Evolutionary conservation across 2,888 invertebrate species (phyloP), one percentile per base, ranked within the genome.

Genomic region (Beris morrisii): DNA sequence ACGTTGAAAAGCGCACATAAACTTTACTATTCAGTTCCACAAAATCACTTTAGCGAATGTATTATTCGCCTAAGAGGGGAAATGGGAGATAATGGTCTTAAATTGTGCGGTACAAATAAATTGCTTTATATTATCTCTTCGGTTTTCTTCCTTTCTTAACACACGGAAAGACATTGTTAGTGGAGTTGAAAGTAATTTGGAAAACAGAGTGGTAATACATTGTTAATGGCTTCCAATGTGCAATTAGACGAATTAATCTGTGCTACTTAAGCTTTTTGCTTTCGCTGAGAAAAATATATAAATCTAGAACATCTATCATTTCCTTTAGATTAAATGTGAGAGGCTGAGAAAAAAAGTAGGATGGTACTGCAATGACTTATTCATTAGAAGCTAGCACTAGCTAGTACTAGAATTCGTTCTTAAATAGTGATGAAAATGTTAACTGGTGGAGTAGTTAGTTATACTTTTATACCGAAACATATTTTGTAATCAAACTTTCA

Each of bases 71-170:
- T 55, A 65, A 55, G 48, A 55, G 48, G 64, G 66, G 64, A 61
- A 64, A 65, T 63, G 61, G 57, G 31, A 65, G 67, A 65, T 69
- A 69, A 69, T 69, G 70, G 70, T 59, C 70, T 70, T 70, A 68
- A 70, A 70, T 70, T 70, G 70, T 68, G 70, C 70, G 70, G 68
- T 68, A 70, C 70, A 70, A 70, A 70, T 70, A 68, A 69, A 70
- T 70, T 69, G 67, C 59, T 68, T 67, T 68, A 61, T 67, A 64
- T 61, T 67, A 69, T 50, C 61, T 66, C 64, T 12, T 43, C 22
- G n/a, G 30, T 54, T 54, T 30, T 54, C 32, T 56, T 56, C 30
- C 15, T 15, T n/a, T n/a, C 48, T 48, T 48, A 13, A 48, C 58
- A 48, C 48, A 48, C 48, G 30, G 31, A 31, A 30, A 22, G 43